Conservation (phyloP, 2,797 vertebrate genomes). For the Pseudotriccus pelzelni region DNA sequence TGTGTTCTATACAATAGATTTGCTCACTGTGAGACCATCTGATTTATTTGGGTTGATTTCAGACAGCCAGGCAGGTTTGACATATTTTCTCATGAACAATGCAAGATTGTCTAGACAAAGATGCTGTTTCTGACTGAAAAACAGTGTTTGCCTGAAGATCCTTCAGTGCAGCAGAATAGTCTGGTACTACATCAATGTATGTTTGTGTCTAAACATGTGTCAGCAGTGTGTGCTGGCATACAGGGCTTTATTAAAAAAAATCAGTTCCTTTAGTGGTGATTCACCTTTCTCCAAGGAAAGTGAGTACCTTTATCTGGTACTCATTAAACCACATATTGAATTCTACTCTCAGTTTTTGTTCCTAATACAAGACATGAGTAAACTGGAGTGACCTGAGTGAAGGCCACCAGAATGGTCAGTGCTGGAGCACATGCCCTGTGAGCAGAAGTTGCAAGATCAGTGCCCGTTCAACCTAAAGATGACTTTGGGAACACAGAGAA, state of each 20-base stretch:
- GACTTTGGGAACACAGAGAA: neutral
- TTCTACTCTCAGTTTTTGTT: neutral
- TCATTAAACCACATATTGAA: neutral
- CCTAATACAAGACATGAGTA: rapidly evolving
- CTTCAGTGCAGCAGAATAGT: neutral
- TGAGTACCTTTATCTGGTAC: neutral
- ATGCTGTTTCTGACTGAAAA: neutral
- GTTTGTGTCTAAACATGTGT: neutral
- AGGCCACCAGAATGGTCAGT: neutral
- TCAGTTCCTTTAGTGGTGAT: neutral
- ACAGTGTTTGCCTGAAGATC: neutral
- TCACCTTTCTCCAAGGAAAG: neutral
- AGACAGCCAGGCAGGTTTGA: neutral
- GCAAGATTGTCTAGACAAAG: neutral
- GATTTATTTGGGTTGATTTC: neutral
- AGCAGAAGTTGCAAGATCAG: neutral
- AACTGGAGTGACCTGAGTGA: neutral
- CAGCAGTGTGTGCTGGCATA: neutral
- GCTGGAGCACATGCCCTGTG: neutral
- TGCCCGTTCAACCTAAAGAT: neutral
- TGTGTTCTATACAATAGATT: rapidly evolving
- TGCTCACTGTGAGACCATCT: neutral
- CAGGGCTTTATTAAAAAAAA: neutral
- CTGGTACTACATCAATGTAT: neutral
- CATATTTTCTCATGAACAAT: neutral